Evolutionary conservation across 2,113 vertebrate genomes (phyloP).

Genomic region (Cisticola juncidis): DNA sequence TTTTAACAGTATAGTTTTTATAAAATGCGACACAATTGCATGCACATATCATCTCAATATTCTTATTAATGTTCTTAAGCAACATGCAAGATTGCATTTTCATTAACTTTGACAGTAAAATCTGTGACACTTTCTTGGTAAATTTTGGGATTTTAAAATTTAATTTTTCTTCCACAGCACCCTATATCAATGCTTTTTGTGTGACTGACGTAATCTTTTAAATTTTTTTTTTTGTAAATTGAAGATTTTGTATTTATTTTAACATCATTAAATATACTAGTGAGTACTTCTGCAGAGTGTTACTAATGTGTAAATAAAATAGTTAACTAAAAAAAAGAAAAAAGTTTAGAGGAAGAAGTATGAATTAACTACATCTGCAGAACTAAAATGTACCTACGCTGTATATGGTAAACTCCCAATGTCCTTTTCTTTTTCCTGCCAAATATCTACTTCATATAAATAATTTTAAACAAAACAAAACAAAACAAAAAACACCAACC

Average conservation of each 20-base stretch:
- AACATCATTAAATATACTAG: neutral
- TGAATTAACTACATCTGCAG: neutral
- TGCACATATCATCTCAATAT: neutral
- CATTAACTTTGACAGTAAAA: neutral
- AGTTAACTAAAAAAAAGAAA: neutral
- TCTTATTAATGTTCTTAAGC: constrained; percentile 10
- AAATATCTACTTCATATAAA: neutral
- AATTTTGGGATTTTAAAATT: neutral
- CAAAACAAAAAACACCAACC: neutral
- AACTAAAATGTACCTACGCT: neutral
- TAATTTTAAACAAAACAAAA: neutral
- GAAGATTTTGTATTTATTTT: neutral
- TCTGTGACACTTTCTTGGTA: neutral
- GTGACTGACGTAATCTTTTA: neutral
- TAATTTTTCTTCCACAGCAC: neutral
- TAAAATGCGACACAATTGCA: neutral
- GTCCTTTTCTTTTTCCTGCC: neutral
- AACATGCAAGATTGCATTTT: neutral
- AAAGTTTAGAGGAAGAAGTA: neutral
- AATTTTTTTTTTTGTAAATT: neutral
- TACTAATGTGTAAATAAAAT: neutral
- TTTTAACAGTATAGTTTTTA: neutral
- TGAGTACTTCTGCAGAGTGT: neutral
- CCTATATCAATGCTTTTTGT: neutral
- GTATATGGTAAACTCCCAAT: neutral